A percentile compares a stretch with the other conserved stretches of the same genome.
phyloP scores from a whole-genome alignment of 2,113 vertebrate genomes.

The Arenaria interpres region DNA sequence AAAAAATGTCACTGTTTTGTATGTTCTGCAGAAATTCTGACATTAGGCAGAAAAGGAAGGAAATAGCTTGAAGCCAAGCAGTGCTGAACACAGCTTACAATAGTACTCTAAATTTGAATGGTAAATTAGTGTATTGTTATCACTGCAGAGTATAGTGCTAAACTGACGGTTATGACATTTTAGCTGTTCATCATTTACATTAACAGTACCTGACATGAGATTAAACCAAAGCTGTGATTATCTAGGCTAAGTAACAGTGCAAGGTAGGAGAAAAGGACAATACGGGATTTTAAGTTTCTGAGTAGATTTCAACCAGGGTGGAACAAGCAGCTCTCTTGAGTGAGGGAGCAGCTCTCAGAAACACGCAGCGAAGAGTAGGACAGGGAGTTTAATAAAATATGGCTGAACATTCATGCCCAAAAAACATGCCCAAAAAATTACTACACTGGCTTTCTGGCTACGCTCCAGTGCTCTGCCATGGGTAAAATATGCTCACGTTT shows the following conservation, averaged over 20 bases:
- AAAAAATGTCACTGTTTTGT: not conserved
- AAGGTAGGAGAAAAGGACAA: not conserved
- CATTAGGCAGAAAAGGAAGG: not conserved
- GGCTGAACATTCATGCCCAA: not conserved
- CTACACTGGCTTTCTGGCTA: not conserved
- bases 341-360: not conserved
- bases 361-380: not conserved
- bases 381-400: conserved; percentile 17
- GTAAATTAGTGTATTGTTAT: not conserved
- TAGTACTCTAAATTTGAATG: rapidly evolving
- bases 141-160: not conserved
- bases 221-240: not conserved
- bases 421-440: not conserved
- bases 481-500: not conserved
- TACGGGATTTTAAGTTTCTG: not conserved
- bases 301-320: not conserved
- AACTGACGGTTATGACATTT: not conserved
- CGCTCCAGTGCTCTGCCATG: not conserved
- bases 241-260: not conserved
- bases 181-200: not conserved
- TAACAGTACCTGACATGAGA: not conserved
- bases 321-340: not conserved
- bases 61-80: not conserved
- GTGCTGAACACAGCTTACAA: not conserved
- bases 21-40: not conserved